Evolutionary conservation across 1,140 invertebrate species (phyloP).

Genomic region (Bicyclus anynana): DNA sequence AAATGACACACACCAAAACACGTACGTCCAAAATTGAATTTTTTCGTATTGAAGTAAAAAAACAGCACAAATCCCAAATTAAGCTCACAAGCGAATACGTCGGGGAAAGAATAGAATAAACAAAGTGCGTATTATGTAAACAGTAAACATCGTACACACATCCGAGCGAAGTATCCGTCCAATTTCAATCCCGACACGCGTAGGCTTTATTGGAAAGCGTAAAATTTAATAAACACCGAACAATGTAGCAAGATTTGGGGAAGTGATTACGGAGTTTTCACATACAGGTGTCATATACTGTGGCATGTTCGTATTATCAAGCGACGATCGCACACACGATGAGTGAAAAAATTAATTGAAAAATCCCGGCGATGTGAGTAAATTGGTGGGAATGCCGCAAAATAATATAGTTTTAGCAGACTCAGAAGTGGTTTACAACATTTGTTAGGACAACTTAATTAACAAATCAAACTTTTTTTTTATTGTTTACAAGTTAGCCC

Average conservation of each 20-base stretch:
- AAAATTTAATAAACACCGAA: neutral
- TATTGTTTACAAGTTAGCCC: too few relatives aligned
- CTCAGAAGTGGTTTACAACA: too few relatives aligned
- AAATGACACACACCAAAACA: too few relatives aligned
- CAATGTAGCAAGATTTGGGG: neutral
- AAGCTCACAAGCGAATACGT: neutral
- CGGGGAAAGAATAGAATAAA: neutral
- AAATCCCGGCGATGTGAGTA: too few relatives aligned
- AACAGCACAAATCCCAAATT: neutral
- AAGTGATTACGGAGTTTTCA: neutral
- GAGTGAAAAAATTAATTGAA: too few relatives aligned
- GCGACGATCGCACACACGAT: too few relatives aligned
- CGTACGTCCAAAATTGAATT: neutral
- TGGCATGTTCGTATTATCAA: too few relatives aligned
- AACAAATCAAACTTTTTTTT: too few relatives aligned
- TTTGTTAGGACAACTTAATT: too few relatives aligned
- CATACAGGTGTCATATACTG: too few relatives aligned
- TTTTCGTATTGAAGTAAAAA: neutral
- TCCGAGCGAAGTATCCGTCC: neutral
- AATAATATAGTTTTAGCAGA: too few relatives aligned
- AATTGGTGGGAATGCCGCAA: too few relatives aligned
- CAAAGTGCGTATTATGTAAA: neutral
- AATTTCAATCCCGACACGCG: neutral
- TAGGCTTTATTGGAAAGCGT: constrained; percentile 1
- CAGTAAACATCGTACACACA: neutral